Base-by-base conservation (phyloP, 2,797 vertebrate genomes). In the Benthosema pterotum region DNA sequence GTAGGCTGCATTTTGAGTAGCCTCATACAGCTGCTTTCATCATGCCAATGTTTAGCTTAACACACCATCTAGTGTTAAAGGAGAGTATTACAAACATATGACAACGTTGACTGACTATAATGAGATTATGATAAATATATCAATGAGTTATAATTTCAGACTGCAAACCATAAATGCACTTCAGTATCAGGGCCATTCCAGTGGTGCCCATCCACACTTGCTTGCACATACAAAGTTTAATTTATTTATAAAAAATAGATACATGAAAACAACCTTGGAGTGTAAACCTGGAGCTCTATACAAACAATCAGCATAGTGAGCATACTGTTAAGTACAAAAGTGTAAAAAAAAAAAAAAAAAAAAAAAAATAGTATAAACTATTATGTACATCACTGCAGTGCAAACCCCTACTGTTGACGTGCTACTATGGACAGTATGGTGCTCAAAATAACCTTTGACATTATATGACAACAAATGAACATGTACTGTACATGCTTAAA, bases 61-160 rank as follows among this genome's bases (percentile, higher is more conserved):
- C 1, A 4, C 58, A 57, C 80, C 88, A 88, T 83, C 89, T 91
- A 84, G 82, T 85, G 89, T 0, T 58, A 52, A 67, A 55, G 58
- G 87, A 89, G 85, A 82, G 73, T 63, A 72, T 78, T 59, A 78
- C 69, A 75, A 60, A 63, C 75, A 88, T 82, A 90, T 90, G 92
- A 91, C 85, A 82, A 61, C 0, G 7, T 9, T 38, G 32, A 38
- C 32, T 38, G 32, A 38, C 32, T 38, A 38, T 6, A 38, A 38
- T 8, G 28, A 32, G 32, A 38, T 38, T 38, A 6, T 28, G 28
- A 38, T 2, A 38, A 38, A 38, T 38, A 38, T 38, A 67, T 22
- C 2, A 12, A 14, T 54, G 19, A 57, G 7, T 46, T 25, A 25
- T 3, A 25, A n/a, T 19, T 58, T 25, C 7, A 11, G 5, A 16